Evolutionary conservation across 2,113 vertebrate genomes (phyloP).

Genomic region (Corydoras maculifer): DNA sequence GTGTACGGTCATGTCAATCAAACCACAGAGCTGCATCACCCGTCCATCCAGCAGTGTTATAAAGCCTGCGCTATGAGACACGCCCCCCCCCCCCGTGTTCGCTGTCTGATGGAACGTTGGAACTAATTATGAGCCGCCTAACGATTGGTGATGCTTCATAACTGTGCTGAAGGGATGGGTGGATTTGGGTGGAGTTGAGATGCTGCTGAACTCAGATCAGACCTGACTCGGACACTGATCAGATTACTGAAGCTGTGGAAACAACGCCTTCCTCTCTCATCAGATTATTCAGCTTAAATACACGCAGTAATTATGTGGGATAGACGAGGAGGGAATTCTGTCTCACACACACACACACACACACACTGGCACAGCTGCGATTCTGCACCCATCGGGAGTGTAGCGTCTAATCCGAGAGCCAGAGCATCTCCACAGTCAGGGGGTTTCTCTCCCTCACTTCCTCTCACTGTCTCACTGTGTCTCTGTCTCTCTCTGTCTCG

Average conservation of each 20-base stretch:
- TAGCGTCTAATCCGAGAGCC: slow-evolving; percentile 9
- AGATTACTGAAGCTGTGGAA: neutral
- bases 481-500: neutral
- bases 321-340: neutral
- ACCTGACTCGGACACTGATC: neutral
- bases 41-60: too few species aligned
- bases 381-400: neutral
- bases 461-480: slow-evolving; percentile 1
- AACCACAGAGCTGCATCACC: too few species aligned
- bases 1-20: too few species aligned
- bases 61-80: too few species aligned
- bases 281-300: neutral
- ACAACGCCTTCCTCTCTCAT: neutral
- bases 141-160: too few species aligned
- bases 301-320: neutral
- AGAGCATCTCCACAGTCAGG: slow-evolving; percentile 37
- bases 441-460: neutral
- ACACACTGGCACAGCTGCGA: slow-evolving; percentile 28
- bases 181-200: too few species aligned
- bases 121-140: too few species aligned
- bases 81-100: too few species aligned
- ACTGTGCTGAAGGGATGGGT: too few species aligned
- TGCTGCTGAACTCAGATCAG: too few species aligned
- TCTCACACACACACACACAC: slow-evolving; percentile 24
- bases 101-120: too few species aligned